Evolutionary conservation across 2,113 vertebrate genomes (phyloP).

Genomic region (Cyprinodon variegatus): DNA sequence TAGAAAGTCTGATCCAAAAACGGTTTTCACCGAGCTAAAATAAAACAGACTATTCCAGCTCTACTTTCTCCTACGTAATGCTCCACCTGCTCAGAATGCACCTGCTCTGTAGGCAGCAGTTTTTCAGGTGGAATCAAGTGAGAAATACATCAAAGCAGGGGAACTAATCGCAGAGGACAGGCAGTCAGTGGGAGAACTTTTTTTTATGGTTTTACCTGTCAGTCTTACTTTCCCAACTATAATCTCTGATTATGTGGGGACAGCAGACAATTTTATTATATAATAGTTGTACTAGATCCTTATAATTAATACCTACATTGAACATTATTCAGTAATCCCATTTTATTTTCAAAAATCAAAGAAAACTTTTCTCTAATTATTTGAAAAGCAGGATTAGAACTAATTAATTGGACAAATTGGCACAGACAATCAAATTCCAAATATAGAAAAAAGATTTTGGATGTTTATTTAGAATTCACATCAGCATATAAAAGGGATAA

Average conservation of each 20-base stretch:
- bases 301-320: background rate
- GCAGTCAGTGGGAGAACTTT: slow-evolving; percentile 32
- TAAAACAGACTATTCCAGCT: slow-evolving; percentile 26
- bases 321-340: background rate
- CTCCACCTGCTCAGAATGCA: slow-evolving; percentile 64
- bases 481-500: background rate
- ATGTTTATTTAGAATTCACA: background rate
- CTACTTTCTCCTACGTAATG: slow-evolving; percentile 33
- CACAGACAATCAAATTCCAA: background rate
- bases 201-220: slow-evolving; percentile 34
- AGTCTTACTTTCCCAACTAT: background rate
- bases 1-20: slow-evolving; percentile 16
- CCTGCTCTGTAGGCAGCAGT: slow-evolving; percentile 60
- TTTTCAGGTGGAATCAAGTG: slow-evolving; percentile 38
- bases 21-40: slow-evolving; percentile 20
- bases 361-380: background rate
- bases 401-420: no score
- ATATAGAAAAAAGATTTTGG: background rate
- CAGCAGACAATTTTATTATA: background rate
- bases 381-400: background rate
- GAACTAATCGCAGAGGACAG: slow-evolving; percentile 55
- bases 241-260: background rate
- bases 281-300: background rate
- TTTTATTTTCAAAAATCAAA: background rate
- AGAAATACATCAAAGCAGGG: slow-evolving; percentile 61